A percentile compares a stretch with the other conserved stretches of the same genome.
Conservation (phyloP, 2,797 vertebrate genomes). For the Fringilla coelebs region DNA sequence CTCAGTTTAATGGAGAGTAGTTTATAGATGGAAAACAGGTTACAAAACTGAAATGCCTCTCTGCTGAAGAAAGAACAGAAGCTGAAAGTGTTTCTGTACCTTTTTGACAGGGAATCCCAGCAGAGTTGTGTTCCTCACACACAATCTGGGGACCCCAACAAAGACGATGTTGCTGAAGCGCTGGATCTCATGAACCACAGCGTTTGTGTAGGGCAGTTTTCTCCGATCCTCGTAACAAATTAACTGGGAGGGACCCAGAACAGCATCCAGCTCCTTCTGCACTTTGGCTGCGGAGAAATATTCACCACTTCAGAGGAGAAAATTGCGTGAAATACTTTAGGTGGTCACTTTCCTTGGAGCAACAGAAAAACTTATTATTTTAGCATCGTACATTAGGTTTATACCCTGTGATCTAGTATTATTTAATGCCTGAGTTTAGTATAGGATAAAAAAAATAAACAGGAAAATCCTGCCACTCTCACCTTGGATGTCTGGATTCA, state of each 20-base stretch:
- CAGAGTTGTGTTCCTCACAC: conserved; percentile 28
- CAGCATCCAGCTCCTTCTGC: conserved; percentile 51
- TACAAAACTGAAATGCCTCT: not conserved
- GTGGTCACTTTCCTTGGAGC: not conserved
- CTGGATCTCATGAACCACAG: conserved; percentile 56
- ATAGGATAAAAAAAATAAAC: not conserved
- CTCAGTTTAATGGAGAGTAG: not conserved
- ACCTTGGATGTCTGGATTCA: conserved; percentile 47
- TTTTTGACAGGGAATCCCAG: conserved; percentile 5
- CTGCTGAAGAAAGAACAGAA: not conserved
- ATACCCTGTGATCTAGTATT: not conserved
- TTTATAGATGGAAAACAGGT: not conserved
- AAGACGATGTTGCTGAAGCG: conserved; percentile 43
- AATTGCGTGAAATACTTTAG: not conserved
- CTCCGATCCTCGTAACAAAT: conserved; percentile 18
- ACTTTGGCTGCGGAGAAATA: conserved; percentile 37
- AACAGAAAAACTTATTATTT: not conserved
- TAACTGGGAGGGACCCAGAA: not conserved
- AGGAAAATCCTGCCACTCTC: not conserved
- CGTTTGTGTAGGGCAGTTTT: conserved; percentile 26
- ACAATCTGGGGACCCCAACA: not conserved
- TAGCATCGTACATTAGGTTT: not conserved
- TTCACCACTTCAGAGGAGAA: not conserved
- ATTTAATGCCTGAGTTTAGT: not conserved
- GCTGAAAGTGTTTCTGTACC: not conserved